Base-by-base conservation (phyloP, 2,113 vertebrate species). In the Planiliza haematocheilus region DNA sequence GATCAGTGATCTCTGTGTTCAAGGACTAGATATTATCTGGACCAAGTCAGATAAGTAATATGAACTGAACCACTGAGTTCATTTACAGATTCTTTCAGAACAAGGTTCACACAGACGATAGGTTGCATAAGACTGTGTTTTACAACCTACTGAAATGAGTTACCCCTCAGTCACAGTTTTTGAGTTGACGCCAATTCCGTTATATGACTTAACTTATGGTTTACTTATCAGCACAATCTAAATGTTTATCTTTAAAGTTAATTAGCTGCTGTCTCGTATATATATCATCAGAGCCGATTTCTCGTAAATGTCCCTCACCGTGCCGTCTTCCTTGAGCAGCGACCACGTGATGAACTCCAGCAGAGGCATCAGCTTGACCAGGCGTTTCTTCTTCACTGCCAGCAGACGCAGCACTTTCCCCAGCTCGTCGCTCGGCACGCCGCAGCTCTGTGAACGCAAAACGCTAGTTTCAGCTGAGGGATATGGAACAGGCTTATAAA, bases 331-430 rank as follows among this genome's bases (percentile, higher is more conserved):
- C 59, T 87, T 93, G 53, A 94, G 88, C 74, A 94, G 86, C 2
- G 93, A 94, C 94, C 93, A 94, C 70, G 94, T 94, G 75, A 94
- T 94, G 79, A 94, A 94, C 91, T 94, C 94, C 51, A 94, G 67
- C 70, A 94, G 86, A 3, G 93, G 93, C 77, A 94, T 71, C 59
- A 94, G 74, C 57, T 77, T 84, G 4, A 37, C 42, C 56, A 94
- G 86, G 0, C 71, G 89, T 42, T 91, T 93, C 79, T 93, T 94
- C 79, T 78, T 92, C 70, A 92, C 82, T 8, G 91, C 89, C 7
- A 94, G 74, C 18, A 90, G 75, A 7, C 86, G 80, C 51, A 94
- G 45, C 14, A 88, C 76, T 75, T 86, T 88, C 0, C 82, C 82
- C 30, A 94, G 77, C 58, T 94, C 90, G 0, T 92, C 83, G 2